Percentiles rank a stretch among this genome's conserved stretches.
phyloP scores from a whole-genome alignment of 2,888 invertebrate genomes.

The Itoplectis maculator region DNA sequence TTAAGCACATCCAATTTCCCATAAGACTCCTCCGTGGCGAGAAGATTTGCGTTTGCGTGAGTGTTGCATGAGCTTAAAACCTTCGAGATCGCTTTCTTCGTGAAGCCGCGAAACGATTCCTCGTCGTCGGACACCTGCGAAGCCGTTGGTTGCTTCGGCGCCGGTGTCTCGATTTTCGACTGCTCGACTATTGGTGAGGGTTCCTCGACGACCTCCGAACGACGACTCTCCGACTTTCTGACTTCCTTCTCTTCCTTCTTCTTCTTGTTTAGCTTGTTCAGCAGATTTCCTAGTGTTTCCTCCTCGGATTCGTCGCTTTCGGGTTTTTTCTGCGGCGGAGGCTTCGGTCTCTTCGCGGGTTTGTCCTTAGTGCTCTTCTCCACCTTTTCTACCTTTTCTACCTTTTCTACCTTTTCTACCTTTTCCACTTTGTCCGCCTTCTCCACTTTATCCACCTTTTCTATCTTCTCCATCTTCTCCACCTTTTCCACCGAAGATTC shows the following conservation, averaged over 20 bases:
- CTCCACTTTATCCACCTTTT: too few species aligned
- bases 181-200: constrained; percentile 34
- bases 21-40: constrained; percentile 71
- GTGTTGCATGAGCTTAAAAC: constrained; percentile 76
- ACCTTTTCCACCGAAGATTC: constrained; percentile 43
- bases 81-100: constrained; percentile 81
- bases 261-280: constrained; percentile 82
- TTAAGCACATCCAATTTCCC: constrained; percentile 65
- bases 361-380: constrained; percentile 61
- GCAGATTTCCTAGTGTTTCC: constrained; percentile 87
- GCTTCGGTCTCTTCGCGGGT: constrained; percentile 60
- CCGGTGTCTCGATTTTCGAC: constrained; percentile 57
- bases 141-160: constrained; percentile 69
- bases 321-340: constrained; percentile 58
- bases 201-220: constrained; percentile 38
- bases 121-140: constrained; percentile 85
- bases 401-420: too few species aligned
- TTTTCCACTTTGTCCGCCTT: too few species aligned
- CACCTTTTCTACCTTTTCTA: too few species aligned
- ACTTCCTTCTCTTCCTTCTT: too few species aligned
- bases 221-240: constrained; percentile 25
- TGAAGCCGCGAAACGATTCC: constrained; percentile 84
- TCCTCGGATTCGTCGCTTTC: constrained; percentile 84
- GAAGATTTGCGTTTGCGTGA: constrained; percentile 75
- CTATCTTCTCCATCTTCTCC: constrained; percentile 23